Base-by-base conservation (phyloP, 2,113 vertebrate species). In the Centropristis striata region DNA sequence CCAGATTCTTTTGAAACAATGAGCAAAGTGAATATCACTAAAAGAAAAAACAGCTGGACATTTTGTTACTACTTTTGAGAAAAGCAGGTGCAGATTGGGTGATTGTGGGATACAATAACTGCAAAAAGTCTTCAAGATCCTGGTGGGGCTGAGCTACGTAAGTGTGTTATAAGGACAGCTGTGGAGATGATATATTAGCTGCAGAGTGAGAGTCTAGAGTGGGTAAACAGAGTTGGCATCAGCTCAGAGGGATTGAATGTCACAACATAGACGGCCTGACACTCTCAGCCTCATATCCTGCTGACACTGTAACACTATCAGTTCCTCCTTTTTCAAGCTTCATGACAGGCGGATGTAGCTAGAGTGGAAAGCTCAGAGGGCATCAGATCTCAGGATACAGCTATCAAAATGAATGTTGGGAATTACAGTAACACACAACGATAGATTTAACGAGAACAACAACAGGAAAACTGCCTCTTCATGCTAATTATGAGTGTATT, bases 221-320 rank as follows among this genome's bases (percentile, higher is more conserved):
- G 6, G 47, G 39, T 53, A 18, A 51, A 21, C 61, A 58, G 37
- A 10, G 49, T n/a, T 50, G 70, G 25, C 54, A 21, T 49, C 51
- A 16, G n/a, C 41, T 44, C 21, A n/a, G n/a, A 7, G 18, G 60
- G 66, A 86, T 75, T 47, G 23, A 54, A 69, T 81, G 63, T 81
- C 81, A 76, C 66, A 86, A 84, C 87, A 86, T 61, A 79, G 61
- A 55, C 71, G 0, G 42, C 20, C 82, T 15, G 60, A 47, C 64
- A 70, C 32, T 74, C 57, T 23, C 42, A 8, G 61, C 15, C 58
- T 77, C 37, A 57, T 51, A 60, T 60, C 64, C 72, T 80, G 84
- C 72, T 66, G 50, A 75, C 59, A 37, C 32, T 44, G 18, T 65
- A 46, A 65, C 75, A 68, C 53, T 60, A 58, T 46, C 54, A 71